Evolutionary conservation across 2,888 invertebrate species (phyloP), one percentile per base, ranked within the genome.

Genomic region (Lasioglossum villosulum): DNA sequence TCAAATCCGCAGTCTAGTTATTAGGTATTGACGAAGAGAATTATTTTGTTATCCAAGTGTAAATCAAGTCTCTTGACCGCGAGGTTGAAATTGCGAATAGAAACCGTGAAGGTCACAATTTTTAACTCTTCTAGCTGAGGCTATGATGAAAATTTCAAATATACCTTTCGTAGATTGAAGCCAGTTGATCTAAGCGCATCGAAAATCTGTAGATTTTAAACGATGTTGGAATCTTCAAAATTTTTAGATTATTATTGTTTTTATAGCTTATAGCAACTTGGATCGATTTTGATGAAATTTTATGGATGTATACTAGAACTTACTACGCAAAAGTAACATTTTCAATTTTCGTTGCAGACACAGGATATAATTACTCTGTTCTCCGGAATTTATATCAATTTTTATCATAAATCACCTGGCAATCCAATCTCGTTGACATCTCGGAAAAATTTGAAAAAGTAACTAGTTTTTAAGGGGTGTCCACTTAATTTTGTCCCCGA

Each of bases 401-500:
- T n/a, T 56, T 3, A 56, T 3, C 10, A n/a, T n/a, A 23, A 56
- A 56, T n/a, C 12, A n/a, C n/a, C 23, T 56, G 3, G 4, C 12
- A 10, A n/a, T n/a, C 23, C 10, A 12, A n/a, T 10, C 10, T n/a
- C 10, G n/a, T 23, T n/a, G n/a, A n/a, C 12, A 56, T 56, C 4
- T 56, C 3, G n/a, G 10, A 56, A n/a, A 56, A 56, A 56, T 56
- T n/a, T 56, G n/a, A n/a, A 56, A 56, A n/a, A 56, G n/a, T 56
- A n/a, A 56, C 56, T 56, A 56, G 56, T 56, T 56, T 56, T 56
- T 56, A 56, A n/a, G n/a, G 56, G 56, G 56, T 56, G 56, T 56
- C 12, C n/a, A n/a, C n/a, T n/a, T 56, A 56, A 56, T 56, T 56
- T 56, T 56, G 56, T 56, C 4, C 12, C n/a, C n/a, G 56, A 56